Conservation (phyloP, 2,113 vertebrate species). For the Rynchops niger region DNA sequence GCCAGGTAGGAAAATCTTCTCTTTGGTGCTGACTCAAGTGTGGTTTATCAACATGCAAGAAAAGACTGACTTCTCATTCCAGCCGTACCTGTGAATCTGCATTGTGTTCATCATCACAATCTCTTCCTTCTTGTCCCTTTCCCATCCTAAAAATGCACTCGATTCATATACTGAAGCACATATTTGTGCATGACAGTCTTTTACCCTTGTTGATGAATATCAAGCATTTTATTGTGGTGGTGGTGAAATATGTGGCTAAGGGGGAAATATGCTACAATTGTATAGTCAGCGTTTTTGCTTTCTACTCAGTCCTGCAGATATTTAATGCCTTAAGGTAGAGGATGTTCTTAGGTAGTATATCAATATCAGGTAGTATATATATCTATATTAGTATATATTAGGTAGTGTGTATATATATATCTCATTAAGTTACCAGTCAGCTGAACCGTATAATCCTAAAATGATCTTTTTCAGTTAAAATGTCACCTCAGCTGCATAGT, state of each 20-base stretch:
- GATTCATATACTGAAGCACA: background rate
- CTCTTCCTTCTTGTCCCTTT: background rate
- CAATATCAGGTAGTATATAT: too few species aligned
- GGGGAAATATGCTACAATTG: background rate
- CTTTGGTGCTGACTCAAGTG: background rate
- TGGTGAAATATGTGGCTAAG: background rate
- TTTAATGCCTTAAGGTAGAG: background rate
- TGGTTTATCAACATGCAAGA: background rate
- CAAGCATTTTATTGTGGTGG: background rate
- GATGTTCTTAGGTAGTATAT: background rate
- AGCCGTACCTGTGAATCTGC: background rate
- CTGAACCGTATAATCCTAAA: background rate
- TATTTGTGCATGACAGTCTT: background rate
- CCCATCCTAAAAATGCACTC: background rate
- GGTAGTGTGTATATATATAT: background rate
- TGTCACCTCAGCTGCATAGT: background rate
- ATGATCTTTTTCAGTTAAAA: background rate
- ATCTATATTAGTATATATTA: too few species aligned
- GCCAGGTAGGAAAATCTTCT: constrained; percentile 67
- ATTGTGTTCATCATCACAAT: background rate
- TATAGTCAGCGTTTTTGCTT: background rate
- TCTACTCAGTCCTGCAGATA: background rate
- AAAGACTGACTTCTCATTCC: background rate
- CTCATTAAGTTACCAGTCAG: background rate
- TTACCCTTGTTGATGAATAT: background rate